A percentile compares a stretch with the other conserved stretches of the same genome.
Evolutionary conservation across 1,140 invertebrate genomes (phyloP).

Genomic region (Neodiprion virginianus): DNA sequence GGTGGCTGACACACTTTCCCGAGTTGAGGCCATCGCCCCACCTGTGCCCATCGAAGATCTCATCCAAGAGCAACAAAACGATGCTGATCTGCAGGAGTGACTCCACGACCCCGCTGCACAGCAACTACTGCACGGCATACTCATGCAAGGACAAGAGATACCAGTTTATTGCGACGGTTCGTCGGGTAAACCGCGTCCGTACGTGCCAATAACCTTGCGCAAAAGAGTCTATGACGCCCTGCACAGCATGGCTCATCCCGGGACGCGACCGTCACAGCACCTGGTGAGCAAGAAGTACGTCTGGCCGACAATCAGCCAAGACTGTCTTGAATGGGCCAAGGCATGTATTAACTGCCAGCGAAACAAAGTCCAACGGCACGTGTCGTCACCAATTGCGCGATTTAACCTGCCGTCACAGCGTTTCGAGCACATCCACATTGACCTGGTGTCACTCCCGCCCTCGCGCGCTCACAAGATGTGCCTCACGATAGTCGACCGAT

Average conservation of each 20-base stretch:
- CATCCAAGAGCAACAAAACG: constrained; percentile 20
- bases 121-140: background rate
- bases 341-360: constrained; percentile 41
- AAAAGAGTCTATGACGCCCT: constrained; percentile 20
- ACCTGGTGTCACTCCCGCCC: constrained; percentile 13
- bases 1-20: constrained; percentile 36
- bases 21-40: constrained; percentile 24
- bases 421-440: constrained; percentile 31
- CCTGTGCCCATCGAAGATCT: constrained; percentile 16
- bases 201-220: constrained; percentile 16
- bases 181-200: constrained; percentile 22
- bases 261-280: constrained; percentile 27
- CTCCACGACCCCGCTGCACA: background rate
- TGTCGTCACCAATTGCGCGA: constrained; percentile 28
- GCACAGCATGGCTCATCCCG: constrained; percentile 31
- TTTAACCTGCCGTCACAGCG: constrained; percentile 30
- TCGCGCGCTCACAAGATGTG: constrained; percentile 8
- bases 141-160: background rate
- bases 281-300: constrained; percentile 34
- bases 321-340: constrained; percentile 40
- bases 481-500: too few species aligned
- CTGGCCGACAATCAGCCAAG: constrained; percentile 41
- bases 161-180: constrained; percentile 26
- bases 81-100: constrained; percentile 25
- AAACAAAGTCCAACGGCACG: constrained; percentile 39